Evolutionary conservation across 2,797 vertebrate genomes (phyloP), one percentile per base, ranked within the genome.

Genomic region (Setipinna tenuifilis): DNA sequence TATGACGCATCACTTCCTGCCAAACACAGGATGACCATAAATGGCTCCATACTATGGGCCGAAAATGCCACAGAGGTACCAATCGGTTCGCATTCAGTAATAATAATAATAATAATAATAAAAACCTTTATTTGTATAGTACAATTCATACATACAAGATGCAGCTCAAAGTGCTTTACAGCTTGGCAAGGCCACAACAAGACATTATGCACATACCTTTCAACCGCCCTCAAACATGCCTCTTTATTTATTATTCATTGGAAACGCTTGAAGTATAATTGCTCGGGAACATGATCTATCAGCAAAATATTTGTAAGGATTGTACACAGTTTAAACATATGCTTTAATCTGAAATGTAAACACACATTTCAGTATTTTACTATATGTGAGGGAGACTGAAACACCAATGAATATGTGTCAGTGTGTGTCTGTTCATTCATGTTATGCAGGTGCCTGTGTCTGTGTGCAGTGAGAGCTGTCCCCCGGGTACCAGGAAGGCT

Each of bases 1-100:
- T 92, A 95, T 88, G 95, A 95, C 89, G 87, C 93, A 31, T 93
- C 94, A 35, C 82, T 92, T 61, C 89, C 90, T 57, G 65, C 71
- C 71, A 87, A 91, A 21, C 59, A 88, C 87, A 90, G 91, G 71
- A 82, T 95, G 14, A 85, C 48, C 80, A 59, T 95, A 6, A 84
- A 90, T 4, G 91, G 62, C 2, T 78, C 91, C 82, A 84, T 95
- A 62, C 50, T 89, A 6, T 96, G 95, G 95, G 81, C 92, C 44
- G 21, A 89, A 41, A 90, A 93, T 71, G 84, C 86, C 21, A 86
- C 87, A 23, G 81, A 91, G 91, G 94, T 93, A n/a, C 83, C 81
- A 1, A 25, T 12, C 41, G 19, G 1, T 78, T 44, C 35, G 44
- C 35, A 19, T 41, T 41, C 68, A 71, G 11, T 28, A n/a, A n/a